Percentiles rank a stretch among this genome's conserved stretches.
phyloP scores from a whole-genome alignment of 2,888 invertebrate genomes.

The Eupithecia dodoneata region DNA sequence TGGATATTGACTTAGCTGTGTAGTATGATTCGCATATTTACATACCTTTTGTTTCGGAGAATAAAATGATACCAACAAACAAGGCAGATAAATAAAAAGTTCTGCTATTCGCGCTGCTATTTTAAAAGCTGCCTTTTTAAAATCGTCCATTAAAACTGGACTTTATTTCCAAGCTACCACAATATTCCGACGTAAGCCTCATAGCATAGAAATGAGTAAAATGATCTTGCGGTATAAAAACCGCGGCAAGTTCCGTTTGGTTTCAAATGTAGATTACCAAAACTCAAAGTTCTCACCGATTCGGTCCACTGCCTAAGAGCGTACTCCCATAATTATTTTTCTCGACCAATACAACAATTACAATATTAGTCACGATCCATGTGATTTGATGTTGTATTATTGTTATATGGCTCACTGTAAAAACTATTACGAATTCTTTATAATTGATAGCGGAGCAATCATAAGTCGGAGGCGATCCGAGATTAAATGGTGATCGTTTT shows the following conservation, averaged over 20 bases:
- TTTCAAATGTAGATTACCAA: slow-evolving; percentile 77
- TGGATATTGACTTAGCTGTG: background rate
- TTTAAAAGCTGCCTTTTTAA: background rate
- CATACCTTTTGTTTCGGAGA: background rate
- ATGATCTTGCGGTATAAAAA: slow-evolving; percentile 62
- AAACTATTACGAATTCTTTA: slow-evolving; percentile 64
- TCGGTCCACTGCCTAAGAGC: slow-evolving; percentile 65
- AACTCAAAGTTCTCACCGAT: slow-evolving; percentile 79
- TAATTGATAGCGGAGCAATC: slow-evolving; percentile 59
- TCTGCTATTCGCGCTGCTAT: background rate
- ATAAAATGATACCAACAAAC: background rate
- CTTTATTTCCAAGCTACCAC: background rate
- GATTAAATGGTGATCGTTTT: slow-evolving; percentile 41
- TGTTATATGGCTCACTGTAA: slow-evolving; percentile 62
- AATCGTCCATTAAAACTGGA: background rate
- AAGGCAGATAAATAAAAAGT: background rate
- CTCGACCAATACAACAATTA: slow-evolving; percentile 80
- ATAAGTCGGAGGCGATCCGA: slow-evolving; percentile 37
- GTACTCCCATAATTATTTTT: slow-evolving; percentile 74
- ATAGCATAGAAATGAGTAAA: slow-evolving; percentile 45
- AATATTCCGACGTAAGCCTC: background rate
- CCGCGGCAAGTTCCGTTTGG: slow-evolving; percentile 68
- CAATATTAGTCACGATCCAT: slow-evolving; percentile 76
- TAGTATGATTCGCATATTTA: background rate
- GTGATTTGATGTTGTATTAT: slow-evolving; percentile 61